Evolutionary conservation across 2,888 invertebrate species (phyloP).

Genomic region (Caenorhabditis becei): DNA sequence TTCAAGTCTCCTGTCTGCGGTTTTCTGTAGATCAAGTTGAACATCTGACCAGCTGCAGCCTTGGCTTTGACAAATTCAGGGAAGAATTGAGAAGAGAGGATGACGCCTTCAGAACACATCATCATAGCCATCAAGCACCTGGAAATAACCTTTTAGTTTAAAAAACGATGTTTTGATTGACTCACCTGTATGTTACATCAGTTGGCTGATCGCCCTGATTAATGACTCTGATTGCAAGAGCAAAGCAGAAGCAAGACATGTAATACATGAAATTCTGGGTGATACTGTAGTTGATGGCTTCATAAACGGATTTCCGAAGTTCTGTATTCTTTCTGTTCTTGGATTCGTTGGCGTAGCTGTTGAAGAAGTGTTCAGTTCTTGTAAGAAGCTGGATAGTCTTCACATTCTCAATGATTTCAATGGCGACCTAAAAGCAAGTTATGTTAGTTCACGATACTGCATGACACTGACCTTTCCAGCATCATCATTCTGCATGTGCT

Average conservation of each 20-base stretch:
- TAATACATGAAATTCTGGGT: slow-evolving; percentile 71
- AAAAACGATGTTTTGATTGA: neutral
- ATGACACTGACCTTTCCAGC: slow-evolving; percentile 83
- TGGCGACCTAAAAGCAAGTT: slow-evolving; percentile 77
- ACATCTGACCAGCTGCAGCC: slow-evolving; percentile 82
- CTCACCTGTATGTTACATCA: slow-evolving; percentile 59
- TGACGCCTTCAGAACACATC: slow-evolving; percentile 68
- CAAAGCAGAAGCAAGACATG: slow-evolving; percentile 65
- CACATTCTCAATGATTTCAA: slow-evolving; percentile 83
- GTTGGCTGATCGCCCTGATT: slow-evolving; percentile 53
- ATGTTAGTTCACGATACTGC: neutral
- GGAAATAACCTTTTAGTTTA: slow-evolving; percentile 12
- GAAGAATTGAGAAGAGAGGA: slow-evolving; percentile 73
- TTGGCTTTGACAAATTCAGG: slow-evolving; percentile 83
- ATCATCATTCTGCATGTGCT: slow-evolving; percentile 82
- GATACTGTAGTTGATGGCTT: slow-evolving; percentile 68
- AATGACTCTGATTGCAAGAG: slow-evolving; percentile 66
- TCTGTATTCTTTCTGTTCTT: slow-evolving; percentile 60
- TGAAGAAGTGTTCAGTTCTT: slow-evolving; percentile 81
- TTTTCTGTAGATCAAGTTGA: slow-evolving; percentile 79
- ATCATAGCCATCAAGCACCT: slow-evolving; percentile 68
- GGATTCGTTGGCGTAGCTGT: slow-evolving; percentile 73
- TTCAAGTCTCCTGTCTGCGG: slow-evolving; percentile 81
- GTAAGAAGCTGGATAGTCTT: slow-evolving; percentile 82
- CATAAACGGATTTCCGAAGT: slow-evolving; percentile 54